phyloP scores from a whole-genome alignment of 2,888 invertebrate species.

The Amphipoea lucens region DNA sequence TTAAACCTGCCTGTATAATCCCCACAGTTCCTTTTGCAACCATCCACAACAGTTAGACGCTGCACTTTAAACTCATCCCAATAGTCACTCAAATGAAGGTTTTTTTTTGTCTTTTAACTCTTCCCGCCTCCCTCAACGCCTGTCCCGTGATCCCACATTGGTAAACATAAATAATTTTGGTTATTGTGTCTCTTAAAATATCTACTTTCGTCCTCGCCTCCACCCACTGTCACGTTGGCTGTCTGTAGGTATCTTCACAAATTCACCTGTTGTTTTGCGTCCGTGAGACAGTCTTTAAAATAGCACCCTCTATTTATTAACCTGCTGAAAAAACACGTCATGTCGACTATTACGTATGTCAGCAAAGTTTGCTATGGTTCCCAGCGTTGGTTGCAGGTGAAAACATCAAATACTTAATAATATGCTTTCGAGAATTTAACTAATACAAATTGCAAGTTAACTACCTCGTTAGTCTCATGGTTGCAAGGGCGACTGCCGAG shows the following conservation, averaged over 20 bases:
- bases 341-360: neutral
- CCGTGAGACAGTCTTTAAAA: conserved; percentile 20
- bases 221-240: neutral
- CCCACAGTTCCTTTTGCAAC: neutral
- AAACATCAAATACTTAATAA: neutral
- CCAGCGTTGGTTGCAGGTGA: neutral
- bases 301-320: conserved; percentile 8
- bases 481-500: neutral
- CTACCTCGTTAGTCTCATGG: no score
- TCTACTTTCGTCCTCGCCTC: neutral
- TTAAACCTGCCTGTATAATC: neutral
- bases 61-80: neutral
- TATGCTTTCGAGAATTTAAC: conserved; percentile 1
- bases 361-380: no score
- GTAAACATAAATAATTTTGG: conserved; percentile 7
- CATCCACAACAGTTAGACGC: neutral
- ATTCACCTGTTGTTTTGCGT: conserved; percentile 20
- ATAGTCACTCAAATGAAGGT: neutral
- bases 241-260: neutral
- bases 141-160: neutral
- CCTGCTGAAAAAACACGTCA: neutral
- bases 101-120: neutral
- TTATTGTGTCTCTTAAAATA: conserved; percentile 21
- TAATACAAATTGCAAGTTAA: neutral
- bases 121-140: neutral